Conservation (phyloP, 2,113 vertebrate species). For the Cavia porcellus region DNA sequence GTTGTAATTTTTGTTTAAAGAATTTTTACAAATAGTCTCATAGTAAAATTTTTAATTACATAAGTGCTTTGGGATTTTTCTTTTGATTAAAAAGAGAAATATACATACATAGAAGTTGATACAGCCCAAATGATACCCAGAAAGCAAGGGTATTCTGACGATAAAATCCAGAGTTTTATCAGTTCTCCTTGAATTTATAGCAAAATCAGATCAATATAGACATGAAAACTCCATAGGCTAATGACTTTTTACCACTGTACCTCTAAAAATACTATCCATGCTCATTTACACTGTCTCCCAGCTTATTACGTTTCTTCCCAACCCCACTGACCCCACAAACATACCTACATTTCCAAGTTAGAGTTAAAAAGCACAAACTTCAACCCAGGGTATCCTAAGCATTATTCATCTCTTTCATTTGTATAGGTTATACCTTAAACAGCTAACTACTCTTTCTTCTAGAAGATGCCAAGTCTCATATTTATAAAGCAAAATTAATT, state of each 20-base stretch:
- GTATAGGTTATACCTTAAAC: background rate
- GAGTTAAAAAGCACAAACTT: constrained; percentile 14
- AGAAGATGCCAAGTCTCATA: constrained; percentile 47
- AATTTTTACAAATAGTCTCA: constrained; percentile 10
- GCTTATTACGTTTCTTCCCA: background rate
- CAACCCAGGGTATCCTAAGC: background rate
- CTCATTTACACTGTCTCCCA: background rate
- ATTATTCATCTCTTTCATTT: constrained; percentile 23
- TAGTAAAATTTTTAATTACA: constrained; percentile 2
- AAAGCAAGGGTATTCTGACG: constrained; percentile 1
- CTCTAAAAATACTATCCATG: constrained; percentile 36
- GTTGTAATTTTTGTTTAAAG: constrained; percentile 58
- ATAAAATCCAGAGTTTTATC: background rate
- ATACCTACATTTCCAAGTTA: background rate
- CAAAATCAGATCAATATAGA: constrained; percentile 23
- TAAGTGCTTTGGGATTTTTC: constrained; percentile 28
- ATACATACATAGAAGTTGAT: background rate
- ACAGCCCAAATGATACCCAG: constrained; percentile 5
- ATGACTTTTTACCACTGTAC: background rate
- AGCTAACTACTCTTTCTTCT: constrained; percentile 43
- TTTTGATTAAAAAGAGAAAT: constrained; percentile 50
- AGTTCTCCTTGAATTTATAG: background rate
- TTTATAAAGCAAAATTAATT: constrained; percentile 35
- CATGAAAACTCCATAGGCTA: background rate
- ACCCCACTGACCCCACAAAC: background rate